Percentiles rank a stretch among this genome's conserved stretches.
phyloP scores from a whole-genome alignment of 2,797 vertebrate genomes.

The Gobionotothen gibberifrons region DNA sequence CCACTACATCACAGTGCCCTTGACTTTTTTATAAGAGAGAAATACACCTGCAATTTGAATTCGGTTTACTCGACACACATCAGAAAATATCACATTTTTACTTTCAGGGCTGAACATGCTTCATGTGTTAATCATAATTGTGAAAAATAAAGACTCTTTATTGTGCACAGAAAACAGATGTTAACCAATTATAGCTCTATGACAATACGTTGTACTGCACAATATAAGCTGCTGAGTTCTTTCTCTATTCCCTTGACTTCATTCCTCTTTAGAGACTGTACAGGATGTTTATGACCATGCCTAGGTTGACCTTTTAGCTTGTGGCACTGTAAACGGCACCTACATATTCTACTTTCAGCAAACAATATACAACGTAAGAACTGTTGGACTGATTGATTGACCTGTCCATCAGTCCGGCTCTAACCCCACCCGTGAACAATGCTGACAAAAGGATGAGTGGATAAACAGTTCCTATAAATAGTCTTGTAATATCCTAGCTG shows the following conservation, averaged over 20 bases:
- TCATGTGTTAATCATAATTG: background rate
- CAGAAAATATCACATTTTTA: constrained; percentile 8
- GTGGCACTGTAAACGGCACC: background rate
- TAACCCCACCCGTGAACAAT: constrained; percentile 39
- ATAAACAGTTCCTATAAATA: constrained; percentile 77
- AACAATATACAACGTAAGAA: background rate
- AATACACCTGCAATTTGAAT: constrained; percentile 21
- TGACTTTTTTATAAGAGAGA: constrained; percentile 36
- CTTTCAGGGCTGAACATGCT: constrained; percentile 18
- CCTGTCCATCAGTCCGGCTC: constrained; percentile 31
- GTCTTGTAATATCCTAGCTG: constrained; percentile 73
- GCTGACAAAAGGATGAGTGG: constrained; percentile 65
- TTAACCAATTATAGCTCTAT: background rate
- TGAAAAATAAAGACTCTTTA: constrained; percentile 9
- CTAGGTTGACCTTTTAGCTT: background rate
- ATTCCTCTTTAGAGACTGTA: background rate
- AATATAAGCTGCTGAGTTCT: background rate
- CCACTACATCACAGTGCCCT: constrained; percentile 41
- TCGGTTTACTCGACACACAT: constrained; percentile 16
- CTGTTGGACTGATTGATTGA: constrained; percentile 36
- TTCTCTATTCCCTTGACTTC: background rate
- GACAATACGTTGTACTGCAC: background rate
- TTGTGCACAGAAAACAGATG: constrained; percentile 17
- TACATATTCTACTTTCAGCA: background rate
- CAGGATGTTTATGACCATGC: background rate